A percentile compares a stretch with the other conserved stretches of the same genome.
Evolutionary conservation across 2,888 invertebrate genomes (phyloP).

Genomic region (Rugalucina vietnamica): DNA sequence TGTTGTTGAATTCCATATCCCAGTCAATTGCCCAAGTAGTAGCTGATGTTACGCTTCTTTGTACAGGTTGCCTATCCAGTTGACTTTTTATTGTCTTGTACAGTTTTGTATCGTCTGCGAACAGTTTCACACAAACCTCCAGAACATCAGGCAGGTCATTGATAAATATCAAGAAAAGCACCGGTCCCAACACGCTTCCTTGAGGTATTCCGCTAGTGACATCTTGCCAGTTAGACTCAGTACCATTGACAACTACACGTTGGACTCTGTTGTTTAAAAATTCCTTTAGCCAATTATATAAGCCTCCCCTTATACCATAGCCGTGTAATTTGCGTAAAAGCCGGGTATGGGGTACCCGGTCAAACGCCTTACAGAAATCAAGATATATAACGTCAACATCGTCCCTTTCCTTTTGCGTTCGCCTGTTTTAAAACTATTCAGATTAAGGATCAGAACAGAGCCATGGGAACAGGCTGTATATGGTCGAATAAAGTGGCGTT

Average conservation of each 20-base stretch:
- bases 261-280: background rate
- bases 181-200: background rate
- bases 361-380: no score
- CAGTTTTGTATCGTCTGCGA: background rate
- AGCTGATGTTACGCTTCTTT: background rate
- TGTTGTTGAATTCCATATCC: background rate
- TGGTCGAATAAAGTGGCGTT: no score
- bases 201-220: background rate
- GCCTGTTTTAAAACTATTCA: no score
- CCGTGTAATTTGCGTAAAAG: no score
- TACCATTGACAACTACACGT: background rate
- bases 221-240: background rate
- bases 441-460: no score
- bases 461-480: no score
- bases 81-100: background rate
- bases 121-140: background rate
- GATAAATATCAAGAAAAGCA: background rate
- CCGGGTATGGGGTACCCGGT: no score
- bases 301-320: background rate
- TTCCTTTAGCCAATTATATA: background rate
- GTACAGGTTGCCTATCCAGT: background rate
- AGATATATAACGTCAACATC: no score
- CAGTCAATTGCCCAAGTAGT: background rate
- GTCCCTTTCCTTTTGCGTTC: no score
- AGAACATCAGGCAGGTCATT: conserved; percentile 1